Evolutionary conservation across 2,113 vertebrate species (phyloP).

Genomic region (Xenopus borealis): DNA sequence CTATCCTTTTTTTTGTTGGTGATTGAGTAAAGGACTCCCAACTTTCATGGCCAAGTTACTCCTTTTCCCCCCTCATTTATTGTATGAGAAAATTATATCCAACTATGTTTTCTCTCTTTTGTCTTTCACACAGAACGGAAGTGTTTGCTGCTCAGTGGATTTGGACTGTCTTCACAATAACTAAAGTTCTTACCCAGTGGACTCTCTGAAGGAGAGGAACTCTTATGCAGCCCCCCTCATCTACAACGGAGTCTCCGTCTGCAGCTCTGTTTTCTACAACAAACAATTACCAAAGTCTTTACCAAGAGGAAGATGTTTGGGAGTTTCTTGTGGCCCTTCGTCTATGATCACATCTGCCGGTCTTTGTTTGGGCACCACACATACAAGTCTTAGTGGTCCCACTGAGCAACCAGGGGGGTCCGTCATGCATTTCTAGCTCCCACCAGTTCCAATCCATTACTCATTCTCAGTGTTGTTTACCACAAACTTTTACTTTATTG

Average conservation of each 20-base stretch:
- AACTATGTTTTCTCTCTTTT: neutral
- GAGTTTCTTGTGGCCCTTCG: constrained; percentile 62
- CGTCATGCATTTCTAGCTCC: neutral
- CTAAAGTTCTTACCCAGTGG: constrained; percentile 56
- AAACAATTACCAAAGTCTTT: constrained; percentile 71
- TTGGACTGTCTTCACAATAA: constrained; percentile 93
- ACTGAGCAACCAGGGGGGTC: neutral
- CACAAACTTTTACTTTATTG: constrained; percentile 55
- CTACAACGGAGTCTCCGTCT: constrained; percentile 41
- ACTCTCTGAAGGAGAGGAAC: constrained; percentile 53
- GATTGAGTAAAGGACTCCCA: too few relatives aligned
- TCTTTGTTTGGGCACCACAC: constrained; percentile 57
- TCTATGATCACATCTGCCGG: constrained; percentile 57
- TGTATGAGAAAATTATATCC: too few relatives aligned
- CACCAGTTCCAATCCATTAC: neutral
- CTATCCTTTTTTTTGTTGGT: too few relatives aligned
- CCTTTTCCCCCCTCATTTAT: too few relatives aligned
- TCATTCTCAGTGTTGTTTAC: constrained; percentile 68
- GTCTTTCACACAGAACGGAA: constrained; percentile 79
- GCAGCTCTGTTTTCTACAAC: constrained; percentile 58
- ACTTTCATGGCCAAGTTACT: too few relatives aligned
- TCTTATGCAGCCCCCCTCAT: constrained; percentile 51
- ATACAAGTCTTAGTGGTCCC: too few relatives aligned
- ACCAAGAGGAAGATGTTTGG: constrained; percentile 60
- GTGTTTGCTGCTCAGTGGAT: constrained; percentile 90